Percentiles rank a stretch among this genome's conserved stretches.
phyloP scores from a whole-genome alignment of 2,888 invertebrate genomes.

The Leptodirus hochenwartii region DNA sequence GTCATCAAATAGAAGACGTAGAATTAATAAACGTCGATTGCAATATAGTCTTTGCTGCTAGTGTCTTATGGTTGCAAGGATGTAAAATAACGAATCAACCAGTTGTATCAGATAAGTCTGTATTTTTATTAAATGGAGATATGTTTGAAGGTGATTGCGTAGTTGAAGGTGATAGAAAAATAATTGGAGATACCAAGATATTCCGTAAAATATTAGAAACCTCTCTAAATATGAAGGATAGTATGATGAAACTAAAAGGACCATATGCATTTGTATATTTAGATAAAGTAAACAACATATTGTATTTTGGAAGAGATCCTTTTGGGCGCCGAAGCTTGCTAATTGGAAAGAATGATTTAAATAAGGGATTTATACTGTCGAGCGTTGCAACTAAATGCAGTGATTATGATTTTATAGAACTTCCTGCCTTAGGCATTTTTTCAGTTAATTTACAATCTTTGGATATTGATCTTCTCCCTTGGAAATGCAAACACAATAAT shows the following conservation, averaged over 20 bases:
- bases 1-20: conserved; percentile 12
- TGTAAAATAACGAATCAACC: conserved; percentile 46
- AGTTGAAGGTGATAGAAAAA: conserved; percentile 22
- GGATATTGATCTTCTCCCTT: conserved; percentile 28
- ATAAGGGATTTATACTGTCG: conserved; percentile 28
- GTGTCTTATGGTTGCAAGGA: conserved; percentile 79
- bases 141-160: conserved; percentile 38
- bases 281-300: conserved; percentile 31
- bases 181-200: conserved; percentile 32
- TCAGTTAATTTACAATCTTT: conserved; percentile 27
- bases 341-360: conserved; percentile 28
- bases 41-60: conserved; percentile 25
- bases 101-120: conserved; percentile 34
- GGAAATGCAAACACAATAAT: conserved; percentile 23
- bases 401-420: conserved; percentile 32
- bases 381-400: conserved; percentile 39
- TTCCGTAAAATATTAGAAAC: conserved; percentile 27
- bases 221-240: conserved; percentile 6
- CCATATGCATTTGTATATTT: conserved; percentile 74
- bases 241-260: conserved; percentile 45
- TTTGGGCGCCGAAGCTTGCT: conserved; percentile 76
- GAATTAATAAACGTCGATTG: conserved; percentile 10
- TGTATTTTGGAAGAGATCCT: conserved; percentile 74
- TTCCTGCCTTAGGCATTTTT: conserved; percentile 45
- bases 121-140: conserved; percentile 81